phyloP scores from a whole-genome alignment of 2,888 invertebrate genomes.

The Drosophila setosimentum region DNA sequence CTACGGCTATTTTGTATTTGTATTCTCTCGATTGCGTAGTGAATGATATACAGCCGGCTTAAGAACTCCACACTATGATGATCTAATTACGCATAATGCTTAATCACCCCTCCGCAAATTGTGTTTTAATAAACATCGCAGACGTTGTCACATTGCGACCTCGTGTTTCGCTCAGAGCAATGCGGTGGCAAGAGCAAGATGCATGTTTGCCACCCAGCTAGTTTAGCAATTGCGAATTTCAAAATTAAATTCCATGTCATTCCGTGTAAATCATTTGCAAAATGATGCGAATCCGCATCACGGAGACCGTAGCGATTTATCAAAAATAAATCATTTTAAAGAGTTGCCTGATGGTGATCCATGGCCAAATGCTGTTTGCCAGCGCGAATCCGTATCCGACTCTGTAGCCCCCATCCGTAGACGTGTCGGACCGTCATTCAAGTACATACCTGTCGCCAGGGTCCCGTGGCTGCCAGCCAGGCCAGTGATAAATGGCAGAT shows the following conservation, averaged over 20 bases:
- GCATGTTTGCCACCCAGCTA: slow-evolving; percentile 83
- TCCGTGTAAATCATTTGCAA: slow-evolving; percentile 83
- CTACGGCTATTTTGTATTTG: neutral
- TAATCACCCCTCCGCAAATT: slow-evolving; percentile 39
- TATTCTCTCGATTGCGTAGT: neutral
- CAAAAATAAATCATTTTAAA: slow-evolving; percentile 84
- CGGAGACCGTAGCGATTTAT: slow-evolving; percentile 78
- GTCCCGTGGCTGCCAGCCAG: slow-evolving; percentile 46
- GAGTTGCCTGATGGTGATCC: slow-evolving; percentile 59
- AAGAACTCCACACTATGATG: slow-evolving; percentile 43
- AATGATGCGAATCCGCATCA: slow-evolving; percentile 57
- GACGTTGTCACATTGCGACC: slow-evolving; percentile 47
- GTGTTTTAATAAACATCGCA: slow-evolving; percentile 17
- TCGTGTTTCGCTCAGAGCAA: slow-evolving; percentile 3
- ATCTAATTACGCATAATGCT: slow-evolving; percentile 57
- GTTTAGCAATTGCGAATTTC: slow-evolving; percentile 80
- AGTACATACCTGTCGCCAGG: slow-evolving; percentile 77
- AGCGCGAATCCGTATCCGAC: slow-evolving; percentile 17
- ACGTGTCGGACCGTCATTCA: slow-evolving; percentile 28
- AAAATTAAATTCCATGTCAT: slow-evolving; percentile 83
- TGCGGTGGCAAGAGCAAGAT: slow-evolving; percentile 33
- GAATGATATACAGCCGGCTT: neutral
- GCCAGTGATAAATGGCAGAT: slow-evolving; percentile 81
- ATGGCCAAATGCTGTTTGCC: slow-evolving; percentile 30
- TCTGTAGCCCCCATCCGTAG: slow-evolving; percentile 1